A percentile compares a stretch with the other conserved stretches of the same genome.
phyloP scores from a whole-genome alignment of 2,888 invertebrate genomes.

The Andricus curvator region DNA sequence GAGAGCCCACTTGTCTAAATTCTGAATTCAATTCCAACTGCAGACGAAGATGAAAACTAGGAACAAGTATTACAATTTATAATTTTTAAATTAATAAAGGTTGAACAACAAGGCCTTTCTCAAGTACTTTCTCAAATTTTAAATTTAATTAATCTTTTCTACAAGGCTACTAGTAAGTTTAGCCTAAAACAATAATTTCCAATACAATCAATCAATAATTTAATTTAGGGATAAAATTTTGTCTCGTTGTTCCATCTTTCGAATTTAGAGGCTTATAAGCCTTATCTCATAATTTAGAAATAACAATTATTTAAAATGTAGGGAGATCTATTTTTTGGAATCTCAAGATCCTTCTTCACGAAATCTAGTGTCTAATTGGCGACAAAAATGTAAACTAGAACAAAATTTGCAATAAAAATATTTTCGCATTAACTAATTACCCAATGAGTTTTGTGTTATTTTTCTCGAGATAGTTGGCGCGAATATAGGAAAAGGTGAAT shows the following conservation, averaged over 20 bases:
- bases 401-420: neutral
- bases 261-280: neutral
- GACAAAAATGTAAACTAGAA: neutral
- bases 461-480: neutral
- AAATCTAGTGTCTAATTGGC: neutral
- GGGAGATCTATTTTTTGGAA: neutral
- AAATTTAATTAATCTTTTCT: neutral
- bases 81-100: neutral
- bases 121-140: neutral
- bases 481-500: neutral
- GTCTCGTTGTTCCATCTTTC: neutral
- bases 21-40: constrained; percentile 5
- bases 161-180: neutral
- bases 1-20: neutral
- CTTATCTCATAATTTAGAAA: neutral
- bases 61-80: constrained; percentile 26
- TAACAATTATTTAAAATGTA: neutral
- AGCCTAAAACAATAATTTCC: neutral
- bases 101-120: constrained; percentile 2
- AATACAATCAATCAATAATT: neutral
- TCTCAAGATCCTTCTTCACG: neutral
- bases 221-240: neutral
- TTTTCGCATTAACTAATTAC: neutral
- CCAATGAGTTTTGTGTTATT: neutral
- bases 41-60: constrained; percentile 10